Conservation (phyloP, 2,888 invertebrate species). For the Argynnis bischoffii region DNA sequence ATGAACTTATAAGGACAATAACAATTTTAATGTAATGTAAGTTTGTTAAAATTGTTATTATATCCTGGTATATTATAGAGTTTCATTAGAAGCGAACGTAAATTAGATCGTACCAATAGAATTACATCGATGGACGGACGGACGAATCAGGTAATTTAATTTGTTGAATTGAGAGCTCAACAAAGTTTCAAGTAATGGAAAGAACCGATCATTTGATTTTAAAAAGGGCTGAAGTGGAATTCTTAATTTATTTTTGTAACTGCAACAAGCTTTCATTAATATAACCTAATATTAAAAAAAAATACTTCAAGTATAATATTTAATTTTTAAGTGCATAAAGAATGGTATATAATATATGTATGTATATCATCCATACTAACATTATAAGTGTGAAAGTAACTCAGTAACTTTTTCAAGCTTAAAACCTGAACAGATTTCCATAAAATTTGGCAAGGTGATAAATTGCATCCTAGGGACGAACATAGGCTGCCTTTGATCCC, state of each 20-base stretch:
- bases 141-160: constrained; percentile 31
- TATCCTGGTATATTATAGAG: constrained; percentile 2
- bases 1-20: no score
- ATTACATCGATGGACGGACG: constrained; percentile 26
- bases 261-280: neutral
- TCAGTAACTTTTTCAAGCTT: neutral
- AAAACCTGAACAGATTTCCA: no score
- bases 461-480: no score
- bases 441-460: no score
- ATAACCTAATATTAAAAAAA: neutral
- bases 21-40: no score
- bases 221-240: constrained; percentile 15
- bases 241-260: neutral
- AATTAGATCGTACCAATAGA: constrained; percentile 26
- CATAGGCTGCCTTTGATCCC: no score
- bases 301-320: neutral
- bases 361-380: neutral
- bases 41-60: no score
- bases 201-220: constrained; percentile 25
- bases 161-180: constrained; percentile 28
- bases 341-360: neutral
- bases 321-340: neutral
- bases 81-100: constrained; percentile 18
- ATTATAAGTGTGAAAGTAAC: neutral
- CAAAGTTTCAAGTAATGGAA: constrained; percentile 26